Percentiles rank a stretch among this genome's conserved stretches.
Evolutionary conservation across 2,113 vertebrate genomes (phyloP).

Genomic region (Erinaceus europaeus): DNA sequence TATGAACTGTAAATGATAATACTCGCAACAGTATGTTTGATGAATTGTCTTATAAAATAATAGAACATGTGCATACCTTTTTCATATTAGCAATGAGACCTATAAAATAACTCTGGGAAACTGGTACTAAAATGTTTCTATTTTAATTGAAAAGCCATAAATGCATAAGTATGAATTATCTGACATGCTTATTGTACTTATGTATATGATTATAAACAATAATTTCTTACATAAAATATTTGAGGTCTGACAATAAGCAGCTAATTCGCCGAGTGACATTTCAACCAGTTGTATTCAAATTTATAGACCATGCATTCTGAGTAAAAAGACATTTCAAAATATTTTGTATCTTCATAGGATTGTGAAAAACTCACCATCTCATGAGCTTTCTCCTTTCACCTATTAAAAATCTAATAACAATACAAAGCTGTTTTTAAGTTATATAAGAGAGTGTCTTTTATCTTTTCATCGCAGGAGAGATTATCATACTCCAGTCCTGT

Average conservation of each 20-base stretch:
- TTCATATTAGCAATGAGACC: constrained; percentile 32
- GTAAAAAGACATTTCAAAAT: constrained; percentile 83
- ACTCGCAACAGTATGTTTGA: neutral
- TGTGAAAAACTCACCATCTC: constrained; percentile 84
- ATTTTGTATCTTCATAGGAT: constrained; percentile 82
- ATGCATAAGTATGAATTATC: neutral
- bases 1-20: neutral
- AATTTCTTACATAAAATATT: constrained; percentile 76
- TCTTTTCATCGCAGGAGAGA: constrained; percentile 75
- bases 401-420: constrained; percentile 77
- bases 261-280: constrained; percentile 79
- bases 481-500: constrained; percentile 74
- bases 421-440: constrained; percentile 81
- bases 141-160: constrained; percentile 24
- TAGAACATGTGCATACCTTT: neutral
- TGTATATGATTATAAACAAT: constrained; percentile 33
- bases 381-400: constrained; percentile 79
- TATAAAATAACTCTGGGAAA: neutral
- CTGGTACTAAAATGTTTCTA: neutral
- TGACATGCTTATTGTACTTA: neutral
- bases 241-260: constrained; percentile 75
- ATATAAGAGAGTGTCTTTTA: constrained; percentile 77
- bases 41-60: constrained; percentile 43
- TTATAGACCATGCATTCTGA: constrained; percentile 78
- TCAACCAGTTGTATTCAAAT: constrained; percentile 82